Base-by-base conservation (phyloP, 2,113 vertebrate genomes). In the Procavia capensis region DNA sequence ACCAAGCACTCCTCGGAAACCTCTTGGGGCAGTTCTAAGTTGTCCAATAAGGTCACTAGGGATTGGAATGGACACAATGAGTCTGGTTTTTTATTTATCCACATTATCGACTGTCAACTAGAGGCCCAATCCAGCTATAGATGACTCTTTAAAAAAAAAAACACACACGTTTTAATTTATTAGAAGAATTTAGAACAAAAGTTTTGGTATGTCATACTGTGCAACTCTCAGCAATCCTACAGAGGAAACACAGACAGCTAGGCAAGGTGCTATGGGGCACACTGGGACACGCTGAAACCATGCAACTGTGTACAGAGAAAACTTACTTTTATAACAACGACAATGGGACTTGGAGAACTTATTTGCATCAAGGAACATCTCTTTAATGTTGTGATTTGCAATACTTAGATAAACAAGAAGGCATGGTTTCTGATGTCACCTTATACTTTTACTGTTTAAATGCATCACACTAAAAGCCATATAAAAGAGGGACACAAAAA, bases 331-430 rank as follows among this genome's bases (percentile, higher is more conserved):
- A 70, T n/a, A 76, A n/a, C 57, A 47, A 63, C 68, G 19, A 85
- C 25, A 82, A 88, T 93, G 80, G 50, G 13, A 16, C 17, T 41
- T 61, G 17, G 27, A 68, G 0, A 59, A 59, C 2, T 84, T 34
- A 61, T 36, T 81, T 94, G 82, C 10, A 76, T 45, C 85, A 87
- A 88, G 24, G 29, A 85, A 94, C 90, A 57, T 84, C 7, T 70
- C 74, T 84, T 90, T 90, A 34, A 50, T 72, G n/a, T 27, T 59
- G 8, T 47, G 19, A 85, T 92, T 70, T 87, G 92, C 83, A 9
- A 64, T 91, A 66, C 94, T 93, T 78, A 79, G 47, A 82, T 82
- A 68, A 68, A 88, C 5, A 91, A 13, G 45, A 87, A 95, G 39
- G 5, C 16, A n/a, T 68, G 20, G 45, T 90, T 93, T 88, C 78